These are phyloP conservation scores for Dendrophyllia cribrosa DNA, from an alignment of 64 coral and sea anemone genomes.

Conservation along the genomic window DNA sequence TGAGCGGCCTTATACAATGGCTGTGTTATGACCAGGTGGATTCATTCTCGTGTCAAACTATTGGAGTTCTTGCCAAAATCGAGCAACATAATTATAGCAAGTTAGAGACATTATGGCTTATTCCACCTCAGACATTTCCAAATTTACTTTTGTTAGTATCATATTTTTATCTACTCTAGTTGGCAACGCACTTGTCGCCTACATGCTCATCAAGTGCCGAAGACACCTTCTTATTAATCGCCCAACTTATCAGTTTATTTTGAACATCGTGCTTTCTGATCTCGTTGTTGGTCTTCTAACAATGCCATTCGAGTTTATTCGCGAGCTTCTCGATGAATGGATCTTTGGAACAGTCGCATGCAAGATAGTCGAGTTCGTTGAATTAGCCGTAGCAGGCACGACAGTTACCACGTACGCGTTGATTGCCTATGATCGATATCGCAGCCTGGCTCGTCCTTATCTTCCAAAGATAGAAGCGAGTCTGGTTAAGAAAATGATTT, in stretches of 20 bases:
- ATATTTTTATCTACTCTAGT: background rate
- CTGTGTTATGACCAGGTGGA: too few species aligned
- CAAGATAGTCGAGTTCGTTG: slow-evolving; percentile 47
- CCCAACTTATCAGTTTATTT: slow-evolving; percentile 55
- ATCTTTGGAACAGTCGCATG: slow-evolving; percentile 6
- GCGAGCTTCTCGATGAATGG: slow-evolving; percentile 40
- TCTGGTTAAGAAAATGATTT: slow-evolving; percentile 18
- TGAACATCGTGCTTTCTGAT: slow-evolving; percentile 57
- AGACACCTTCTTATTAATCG: slow-evolving; percentile 20
- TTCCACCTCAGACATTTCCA: background rate
- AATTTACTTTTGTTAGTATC: background rate
- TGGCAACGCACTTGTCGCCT: slow-evolving; percentile 2
- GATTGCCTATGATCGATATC: slow-evolving; percentile 55
- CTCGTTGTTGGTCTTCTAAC: slow-evolving; percentile 32
- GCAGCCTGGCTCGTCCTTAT: slow-evolving; percentile 41
- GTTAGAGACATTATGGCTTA: background rate
- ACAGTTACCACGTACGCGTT: slow-evolving; percentile 43
- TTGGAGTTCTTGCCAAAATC: too few species aligned
- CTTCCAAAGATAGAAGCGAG: slow-evolving; percentile 31
- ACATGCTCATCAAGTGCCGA: background rate
- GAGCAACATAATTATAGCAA: too few species aligned
- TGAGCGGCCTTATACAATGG: too few species aligned
- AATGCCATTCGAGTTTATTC: slow-evolving; percentile 50
- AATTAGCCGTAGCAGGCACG: slow-evolving; percentile 50
- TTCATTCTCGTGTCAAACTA: too few species aligned